These are phyloP conservation scores for Miichthys miiuy DNA, from an alignment of 2,797 vertebrate genomes.

Conservation along the genomic window DNA sequence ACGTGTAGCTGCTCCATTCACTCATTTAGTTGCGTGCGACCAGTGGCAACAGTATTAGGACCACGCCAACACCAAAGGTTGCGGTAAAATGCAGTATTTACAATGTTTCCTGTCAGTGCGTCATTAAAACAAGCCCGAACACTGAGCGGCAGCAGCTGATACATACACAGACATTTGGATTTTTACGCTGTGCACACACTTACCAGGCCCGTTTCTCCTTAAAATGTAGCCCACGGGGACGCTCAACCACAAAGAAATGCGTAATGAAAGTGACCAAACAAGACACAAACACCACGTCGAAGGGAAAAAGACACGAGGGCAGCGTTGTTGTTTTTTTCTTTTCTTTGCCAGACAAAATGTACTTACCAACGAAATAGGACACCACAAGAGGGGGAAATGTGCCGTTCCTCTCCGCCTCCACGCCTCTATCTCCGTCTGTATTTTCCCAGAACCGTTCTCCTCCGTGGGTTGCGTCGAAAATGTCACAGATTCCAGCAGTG, in stretches of 20 bases:
- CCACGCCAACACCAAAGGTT: not conserved
- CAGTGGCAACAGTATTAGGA: not conserved
- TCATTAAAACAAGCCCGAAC: no score
- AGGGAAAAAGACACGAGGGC: slow-evolving; percentile 3
- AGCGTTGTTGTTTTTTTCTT: not conserved
- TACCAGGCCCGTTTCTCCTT: slow-evolving; percentile 64
- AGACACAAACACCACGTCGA: not conserved
- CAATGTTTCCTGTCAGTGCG: not conserved
- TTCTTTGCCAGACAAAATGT: slow-evolving; percentile 51
- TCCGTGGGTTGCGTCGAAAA: slow-evolving; percentile 68
- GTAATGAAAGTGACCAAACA: slow-evolving; percentile 34
- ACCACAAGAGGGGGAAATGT: slow-evolving; percentile 53
- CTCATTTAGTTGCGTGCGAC: slow-evolving; percentile 18
- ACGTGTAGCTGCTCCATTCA: slow-evolving; percentile 71
- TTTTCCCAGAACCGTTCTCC: slow-evolving; percentile 55
- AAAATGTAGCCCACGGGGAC: slow-evolving; percentile 8
- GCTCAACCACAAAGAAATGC: slow-evolving; percentile 53
- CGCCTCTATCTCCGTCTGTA: slow-evolving; percentile 60
- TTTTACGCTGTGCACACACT: slow-evolving; percentile 47
- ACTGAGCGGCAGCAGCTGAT: slow-evolving; percentile 23
- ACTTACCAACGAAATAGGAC: slow-evolving; percentile 78
- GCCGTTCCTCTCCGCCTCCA: slow-evolving; percentile 56
- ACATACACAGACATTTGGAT: slow-evolving; percentile 12
- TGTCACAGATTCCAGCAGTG: slow-evolving; percentile 75
- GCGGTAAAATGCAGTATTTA: not conserved